Conservation (phyloP, 2,113 vertebrate species). For the Pollimyrus isidori region DNA sequence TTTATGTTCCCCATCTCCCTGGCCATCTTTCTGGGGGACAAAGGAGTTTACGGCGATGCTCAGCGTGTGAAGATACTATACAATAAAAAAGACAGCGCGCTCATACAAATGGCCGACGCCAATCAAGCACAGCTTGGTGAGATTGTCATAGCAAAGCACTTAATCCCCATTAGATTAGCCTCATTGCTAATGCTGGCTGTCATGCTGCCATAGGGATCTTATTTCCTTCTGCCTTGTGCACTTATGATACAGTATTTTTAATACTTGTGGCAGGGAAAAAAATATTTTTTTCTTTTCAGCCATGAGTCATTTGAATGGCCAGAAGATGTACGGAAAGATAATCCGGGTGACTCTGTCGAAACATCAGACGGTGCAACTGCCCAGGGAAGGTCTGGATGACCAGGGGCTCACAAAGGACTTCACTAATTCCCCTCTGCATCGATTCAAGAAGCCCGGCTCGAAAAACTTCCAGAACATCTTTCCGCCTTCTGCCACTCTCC, state of each 20-base stretch:
- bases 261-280: background rate
- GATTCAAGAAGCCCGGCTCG: slow-evolving; percentile 96
- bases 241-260: background rate
- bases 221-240: background rate
- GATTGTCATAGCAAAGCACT: slow-evolving; percentile 30
- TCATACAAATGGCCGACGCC: slow-evolving; percentile 95
- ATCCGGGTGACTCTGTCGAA: slow-evolving; percentile 95
- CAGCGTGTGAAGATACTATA: slow-evolving; percentile 99
- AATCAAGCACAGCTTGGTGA: slow-evolving; percentile 96
- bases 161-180: background rate
- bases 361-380: slow-evolving; percentile 91
- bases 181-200: background rate
- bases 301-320: slow-evolving; percentile 97
- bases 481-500: slow-evolving; percentile 91
- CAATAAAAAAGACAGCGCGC: slow-evolving; percentile 98
- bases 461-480: slow-evolving; percentile 99
- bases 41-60: slow-evolving; percentile 97
- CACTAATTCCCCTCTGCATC: slow-evolving; percentile 90
- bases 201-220: background rate
- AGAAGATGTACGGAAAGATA: slow-evolving; percentile 98
- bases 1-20: slow-evolving; percentile 60
- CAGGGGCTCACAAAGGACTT: slow-evolving; percentile 97
- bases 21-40: slow-evolving; percentile 60
- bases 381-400: slow-evolving; percentile 93
- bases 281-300: slow-evolving; percentile 50